A percentile compares a stretch with the other conserved stretches of the same genome.
Evolutionary conservation across 2,888 invertebrate species (phyloP).

Genomic region (Pheosia tremula): DNA sequence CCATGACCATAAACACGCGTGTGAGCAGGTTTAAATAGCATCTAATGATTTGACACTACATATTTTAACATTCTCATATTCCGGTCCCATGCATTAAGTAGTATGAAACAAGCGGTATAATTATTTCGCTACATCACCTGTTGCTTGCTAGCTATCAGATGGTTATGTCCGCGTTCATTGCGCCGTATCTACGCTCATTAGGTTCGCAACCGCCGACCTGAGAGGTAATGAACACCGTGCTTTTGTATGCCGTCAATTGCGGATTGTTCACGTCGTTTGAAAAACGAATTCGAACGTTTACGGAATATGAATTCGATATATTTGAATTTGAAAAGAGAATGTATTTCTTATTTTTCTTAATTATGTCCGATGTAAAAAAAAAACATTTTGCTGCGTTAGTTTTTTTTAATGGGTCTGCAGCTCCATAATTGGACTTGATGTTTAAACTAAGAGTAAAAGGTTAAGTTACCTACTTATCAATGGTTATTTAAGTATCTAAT

Average conservation of each 20-base stretch:
- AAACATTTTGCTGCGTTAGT: too few relatives aligned
- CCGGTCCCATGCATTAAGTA: not conserved
- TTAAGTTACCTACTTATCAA: too few relatives aligned
- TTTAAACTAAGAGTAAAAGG: too few relatives aligned
- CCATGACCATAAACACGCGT: too few relatives aligned
- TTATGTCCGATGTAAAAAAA: not conserved
- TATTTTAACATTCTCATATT: not conserved
- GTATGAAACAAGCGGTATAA: conserved; percentile 20
- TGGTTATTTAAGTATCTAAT: too few relatives aligned
- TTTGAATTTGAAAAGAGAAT: not conserved
- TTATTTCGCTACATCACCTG: conserved; percentile 34
- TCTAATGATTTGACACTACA: too few relatives aligned
- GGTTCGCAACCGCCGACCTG: conserved; percentile 14
- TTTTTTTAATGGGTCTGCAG: too few relatives aligned
- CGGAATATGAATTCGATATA: not conserved
- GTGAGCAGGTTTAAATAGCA: too few relatives aligned
- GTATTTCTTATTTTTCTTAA: not conserved
- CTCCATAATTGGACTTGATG: too few relatives aligned
- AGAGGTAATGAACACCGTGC: conserved; percentile 29
- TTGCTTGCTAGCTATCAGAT: conserved; percentile 36
- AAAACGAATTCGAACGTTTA: conserved; percentile 3
- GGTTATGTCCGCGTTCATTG: conserved; percentile 35
- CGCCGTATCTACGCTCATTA: conserved; percentile 46
- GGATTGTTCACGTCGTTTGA: not conserved
- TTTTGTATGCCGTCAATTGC: conserved; percentile 4